Conservation (phyloP, 2,113 vertebrate genomes). For the Lophura nycthemera region DNA sequence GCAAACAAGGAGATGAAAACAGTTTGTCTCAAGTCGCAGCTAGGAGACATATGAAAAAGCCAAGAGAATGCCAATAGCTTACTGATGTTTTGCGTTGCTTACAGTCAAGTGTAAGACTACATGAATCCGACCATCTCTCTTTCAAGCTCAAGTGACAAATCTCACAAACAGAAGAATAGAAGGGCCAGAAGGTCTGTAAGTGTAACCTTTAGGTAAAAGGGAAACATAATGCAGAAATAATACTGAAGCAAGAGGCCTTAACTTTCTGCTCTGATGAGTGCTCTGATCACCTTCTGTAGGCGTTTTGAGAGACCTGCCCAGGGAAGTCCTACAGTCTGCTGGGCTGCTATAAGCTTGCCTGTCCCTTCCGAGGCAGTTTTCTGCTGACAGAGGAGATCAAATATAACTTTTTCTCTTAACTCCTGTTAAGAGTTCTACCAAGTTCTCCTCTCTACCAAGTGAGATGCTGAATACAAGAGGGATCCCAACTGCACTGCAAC, state of each 20-base stretch:
- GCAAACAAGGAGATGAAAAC: slow-evolving; percentile 47
- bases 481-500: background rate
- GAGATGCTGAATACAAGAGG: background rate
- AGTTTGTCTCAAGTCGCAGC: slow-evolving; percentile 26
- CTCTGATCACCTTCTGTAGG: background rate
- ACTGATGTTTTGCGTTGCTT: background rate
- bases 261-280: background rate
- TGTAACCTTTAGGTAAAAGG: background rate
- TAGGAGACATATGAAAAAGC: background rate
- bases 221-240: background rate
- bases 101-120: background rate
- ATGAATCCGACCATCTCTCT: background rate
- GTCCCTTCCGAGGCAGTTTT: background rate
- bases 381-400: background rate
- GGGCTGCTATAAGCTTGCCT: background rate
- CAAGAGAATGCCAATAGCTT: background rate
- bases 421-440: background rate
- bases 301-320: background rate
- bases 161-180: background rate
- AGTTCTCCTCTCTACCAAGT: background rate
- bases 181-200: background rate
- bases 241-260: background rate
- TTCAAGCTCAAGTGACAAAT: background rate
- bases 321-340: background rate
- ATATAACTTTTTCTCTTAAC: background rate